Evolutionary conservation across 2,888 invertebrate species (phyloP), one percentile per base, ranked within the genome.

Genomic region (Noctua fimbriata): DNA sequence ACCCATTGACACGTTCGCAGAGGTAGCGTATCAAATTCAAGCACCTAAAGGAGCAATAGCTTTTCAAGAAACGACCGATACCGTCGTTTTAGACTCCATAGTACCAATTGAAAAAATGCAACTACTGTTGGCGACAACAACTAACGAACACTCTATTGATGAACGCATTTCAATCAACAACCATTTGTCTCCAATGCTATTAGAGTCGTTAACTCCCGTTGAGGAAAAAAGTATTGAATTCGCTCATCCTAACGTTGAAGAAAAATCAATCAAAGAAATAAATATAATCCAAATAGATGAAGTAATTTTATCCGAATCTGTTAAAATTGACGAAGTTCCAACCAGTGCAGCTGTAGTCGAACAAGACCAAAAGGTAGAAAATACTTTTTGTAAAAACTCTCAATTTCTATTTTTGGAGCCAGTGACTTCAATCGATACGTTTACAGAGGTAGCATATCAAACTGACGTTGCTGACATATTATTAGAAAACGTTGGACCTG

Each of bases 291-390:
- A 52, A 76, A 71, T 16, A 44, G 52, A 71, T 32, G 76, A 81
- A 71, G 49, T 81, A 4, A 69, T 76, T 52, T 21, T 55, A 58
- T 72, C 67, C 14, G 71, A 82, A 83, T 70, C 36, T 21, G 47
- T 65, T 6, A n/a, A 69, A 70, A 16, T 24, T 60, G 32, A 52
- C 44, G 28, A 60, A 44, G 12, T 4, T 60, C 14, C 28, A 44
- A 24, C 21, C 9, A 1, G 21, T 28, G 47, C 28, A 28, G n/a
- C 44, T 58, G 6, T 47, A 21, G 24, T 52, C 0, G 32, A 82
- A 78, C 3, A 28, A 70, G 7, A 44, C 1, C 63, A 70, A 36
- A 70, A 60, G 1, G 4, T 60, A 60, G 55, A 12, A 28, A 73
- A 69, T 21, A 36, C 66, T 28, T 47, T 73, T 0, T 55, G 21